These are phyloP conservation scores for Hafferia zeledoni DNA, from an alignment of 2,797 vertebrate species.

Conservation along the genomic window DNA sequence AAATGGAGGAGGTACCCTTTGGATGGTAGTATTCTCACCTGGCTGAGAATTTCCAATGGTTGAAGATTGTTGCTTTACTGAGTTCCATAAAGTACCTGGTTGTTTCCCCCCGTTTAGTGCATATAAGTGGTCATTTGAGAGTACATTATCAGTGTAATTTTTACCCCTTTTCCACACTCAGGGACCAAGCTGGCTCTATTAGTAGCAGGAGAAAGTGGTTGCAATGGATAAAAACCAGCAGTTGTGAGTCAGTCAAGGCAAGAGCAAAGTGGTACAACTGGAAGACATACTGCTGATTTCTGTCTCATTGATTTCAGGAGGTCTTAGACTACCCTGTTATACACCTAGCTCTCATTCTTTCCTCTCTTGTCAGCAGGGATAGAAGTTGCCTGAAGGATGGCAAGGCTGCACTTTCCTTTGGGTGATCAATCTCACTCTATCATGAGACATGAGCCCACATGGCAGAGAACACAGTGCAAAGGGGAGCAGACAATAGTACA, in stretches of 20 bases:
- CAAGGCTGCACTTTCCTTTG: not conserved
- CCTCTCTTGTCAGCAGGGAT: not conserved
- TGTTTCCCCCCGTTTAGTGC: not conserved
- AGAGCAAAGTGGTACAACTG: not conserved
- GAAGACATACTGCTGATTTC: not conserved
- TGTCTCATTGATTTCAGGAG: not conserved
- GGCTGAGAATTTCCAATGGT: not conserved
- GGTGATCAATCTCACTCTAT: not conserved
- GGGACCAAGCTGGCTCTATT: not conserved
- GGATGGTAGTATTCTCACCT: not conserved
- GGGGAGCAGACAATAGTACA: not conserved
- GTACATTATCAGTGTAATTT: not conserved
- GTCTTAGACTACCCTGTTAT: not conserved
- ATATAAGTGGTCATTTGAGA: not conserved
- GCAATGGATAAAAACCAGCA: not conserved
- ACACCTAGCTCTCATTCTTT: not conserved
- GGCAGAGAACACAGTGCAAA: not conserved
- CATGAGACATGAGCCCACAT: not conserved
- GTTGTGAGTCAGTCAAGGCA: not conserved
- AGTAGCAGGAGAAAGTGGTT: not conserved
- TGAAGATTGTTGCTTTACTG: not conserved
- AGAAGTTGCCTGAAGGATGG: not conserved
- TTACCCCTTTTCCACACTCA: not conserved
- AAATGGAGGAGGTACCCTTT: not conserved
- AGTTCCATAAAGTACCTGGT: not conserved